Conservation (phyloP, 2,113 vertebrate genomes). For the Haplochromis burtoni region DNA sequence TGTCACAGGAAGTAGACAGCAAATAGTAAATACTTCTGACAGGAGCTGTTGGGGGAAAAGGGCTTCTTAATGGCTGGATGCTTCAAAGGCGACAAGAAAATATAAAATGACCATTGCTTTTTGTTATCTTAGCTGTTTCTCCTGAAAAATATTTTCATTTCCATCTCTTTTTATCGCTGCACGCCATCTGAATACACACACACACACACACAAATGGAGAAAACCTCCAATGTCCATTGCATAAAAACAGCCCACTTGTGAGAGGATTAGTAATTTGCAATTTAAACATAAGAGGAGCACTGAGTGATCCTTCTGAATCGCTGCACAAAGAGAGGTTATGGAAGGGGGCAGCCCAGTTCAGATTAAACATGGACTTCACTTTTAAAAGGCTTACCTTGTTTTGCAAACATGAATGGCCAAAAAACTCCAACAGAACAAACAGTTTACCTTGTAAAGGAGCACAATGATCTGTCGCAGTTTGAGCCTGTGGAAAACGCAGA, state of each 20-base stretch:
- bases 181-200: neutral
- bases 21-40: slow-evolving; percentile 45
- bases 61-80: neutral
- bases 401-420: fast-evolving
- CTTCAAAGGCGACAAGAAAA: neutral
- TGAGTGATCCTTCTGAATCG: neutral
- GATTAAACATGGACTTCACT: neutral
- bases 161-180: neutral
- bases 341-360: neutral
- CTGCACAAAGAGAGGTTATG: neutral
- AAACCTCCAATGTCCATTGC: neutral
- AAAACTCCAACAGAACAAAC: neutral
- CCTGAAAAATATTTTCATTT: neutral
- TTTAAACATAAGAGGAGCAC: neutral
- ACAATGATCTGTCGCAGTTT: slow-evolving; percentile 81
- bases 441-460: slow-evolving; percentile 85
- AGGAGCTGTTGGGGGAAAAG: slow-evolving; percentile 11
- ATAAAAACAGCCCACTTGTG: neutral
- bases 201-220: neutral
- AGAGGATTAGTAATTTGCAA: neutral
- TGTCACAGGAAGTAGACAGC: slow-evolving; percentile 9
- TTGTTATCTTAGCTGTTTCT: neutral
- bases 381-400: neutral
- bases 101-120: neutral
- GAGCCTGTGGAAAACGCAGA: slow-evolving; percentile 87